These are phyloP conservation scores for Xestia xanthographa DNA, from an alignment of 2,888 invertebrate genomes.

Conservation along the genomic window DNA sequence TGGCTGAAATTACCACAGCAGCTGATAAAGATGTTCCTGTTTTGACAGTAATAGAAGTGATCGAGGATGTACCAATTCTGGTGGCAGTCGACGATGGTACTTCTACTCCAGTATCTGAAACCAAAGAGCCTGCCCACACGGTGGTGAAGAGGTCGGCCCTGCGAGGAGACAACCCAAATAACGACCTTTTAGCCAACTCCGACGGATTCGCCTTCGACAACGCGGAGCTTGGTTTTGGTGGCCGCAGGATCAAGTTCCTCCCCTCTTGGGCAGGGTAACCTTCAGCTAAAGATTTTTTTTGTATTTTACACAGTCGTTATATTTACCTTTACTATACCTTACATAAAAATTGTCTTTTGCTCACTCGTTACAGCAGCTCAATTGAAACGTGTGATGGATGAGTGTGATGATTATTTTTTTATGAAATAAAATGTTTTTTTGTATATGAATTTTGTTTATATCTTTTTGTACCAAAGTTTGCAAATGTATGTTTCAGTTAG, in stretches of 20 bases:
- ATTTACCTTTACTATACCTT: constrained; percentile 3
- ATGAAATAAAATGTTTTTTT: constrained; percentile 54
- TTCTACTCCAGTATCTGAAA: constrained; percentile 64
- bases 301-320: not conserved
- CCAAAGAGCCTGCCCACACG: constrained; percentile 74
- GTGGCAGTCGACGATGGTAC: constrained; percentile 70
- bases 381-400: constrained; percentile 14
- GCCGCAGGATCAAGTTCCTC: constrained; percentile 85
- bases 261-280: constrained; percentile 85
- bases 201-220: constrained; percentile 80
- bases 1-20: constrained; percentile 70
- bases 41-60: constrained; percentile 77
- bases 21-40: constrained; percentile 69
- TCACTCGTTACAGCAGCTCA: constrained; percentile 18
- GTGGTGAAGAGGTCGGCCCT: constrained; percentile 81
- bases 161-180: constrained; percentile 81
- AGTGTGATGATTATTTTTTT: constrained; percentile 31
- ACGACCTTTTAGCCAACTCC: constrained; percentile 82
- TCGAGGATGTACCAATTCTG: constrained; percentile 79
- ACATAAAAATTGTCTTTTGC: constrained; percentile 9
- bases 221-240: constrained; percentile 77
- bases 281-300: constrained; percentile 4
- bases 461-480: not conserved
- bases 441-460: constrained; percentile 15
- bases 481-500: not conserved